Base-by-base conservation (phyloP, 1,140 invertebrate species). In the Heliconius hermathena region DNA sequence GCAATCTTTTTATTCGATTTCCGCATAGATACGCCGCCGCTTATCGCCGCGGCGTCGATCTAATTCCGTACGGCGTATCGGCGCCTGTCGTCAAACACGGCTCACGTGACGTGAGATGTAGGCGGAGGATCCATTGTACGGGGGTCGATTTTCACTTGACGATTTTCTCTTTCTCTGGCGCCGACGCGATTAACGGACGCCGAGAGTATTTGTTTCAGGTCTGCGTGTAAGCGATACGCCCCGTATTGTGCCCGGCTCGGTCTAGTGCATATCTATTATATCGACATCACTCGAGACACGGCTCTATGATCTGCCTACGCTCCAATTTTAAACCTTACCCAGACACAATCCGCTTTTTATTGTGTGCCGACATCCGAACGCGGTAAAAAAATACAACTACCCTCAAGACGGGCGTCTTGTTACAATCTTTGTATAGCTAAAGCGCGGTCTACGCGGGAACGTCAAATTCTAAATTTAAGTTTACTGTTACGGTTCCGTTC, bases 191-290 rank as follows among this genome's bases (percentile, higher is more conserved):
- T 90, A 92, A 91, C 91, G 88, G 88, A 88, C 89, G 81, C 82
- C 79, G 84, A 81, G 75, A 86, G 91, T 92, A 89, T 94, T 88
- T 90, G 91, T 92, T 94, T 89, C 89, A 90, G 82, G 82, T 81
- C 87, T 84, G 87, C 87, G 84, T 93, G 93, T 93, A 93, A 91
- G 81, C 86, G 90, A 93, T 91, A 92, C 88, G 84, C 82, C 83
- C 85, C 81, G 88, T 89, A 93, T 92, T 94, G 91, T 93, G 88
- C 84, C 83, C 86, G 87, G 78, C 83, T 88, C 91, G 90, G 90
- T 93, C 91, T 92, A 92, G 84, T 92, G 91, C 90, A 81, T 91
- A 91, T 91, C 89, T 94, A 92, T 92, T 91, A 89, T 91, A 90
- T 89, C 88, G 85, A 85, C 87, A 90, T 87, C 82, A 80, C 83